A percentile compares a stretch with the other conserved stretches of the same genome.
phyloP scores from a whole-genome alignment of 2,113 vertebrate genomes.

The Hemibates koningsi region DNA sequence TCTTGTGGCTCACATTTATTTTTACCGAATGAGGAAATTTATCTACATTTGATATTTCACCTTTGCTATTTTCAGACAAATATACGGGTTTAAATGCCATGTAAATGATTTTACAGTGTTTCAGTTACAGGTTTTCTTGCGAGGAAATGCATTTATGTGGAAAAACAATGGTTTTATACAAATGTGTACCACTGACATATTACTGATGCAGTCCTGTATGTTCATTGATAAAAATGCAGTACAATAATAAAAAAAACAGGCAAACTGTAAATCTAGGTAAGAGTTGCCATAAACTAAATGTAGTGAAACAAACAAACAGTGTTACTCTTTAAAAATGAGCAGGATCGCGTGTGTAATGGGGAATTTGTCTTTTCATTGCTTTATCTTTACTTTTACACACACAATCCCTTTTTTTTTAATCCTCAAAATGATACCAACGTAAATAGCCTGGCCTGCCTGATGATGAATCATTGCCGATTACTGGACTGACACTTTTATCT shows the following conservation, averaged over 20 bases:
- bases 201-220: accelerated
- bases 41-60: not conserved
- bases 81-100: accelerated
- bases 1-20: not conserved
- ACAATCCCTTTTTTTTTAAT: not conserved
- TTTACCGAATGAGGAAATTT: accelerated
- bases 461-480: constrained; percentile 40
- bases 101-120: not conserved
- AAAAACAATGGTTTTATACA: not conserved
- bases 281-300: not conserved
- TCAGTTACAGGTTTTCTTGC: not conserved
- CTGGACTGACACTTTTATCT: constrained; percentile 52
- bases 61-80: not conserved
- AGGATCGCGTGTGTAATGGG: not conserved
- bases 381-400: constrained; percentile 16
- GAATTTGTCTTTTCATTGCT: not conserved
- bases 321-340: constrained; percentile 4
- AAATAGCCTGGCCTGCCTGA: not conserved
- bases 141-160: not conserved
- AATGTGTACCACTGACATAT: not conserved
- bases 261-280: not conserved
- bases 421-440: not conserved
- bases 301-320: not conserved
- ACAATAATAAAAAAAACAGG: accelerated
- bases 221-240: not conserved